Evolutionary conservation across 2,797 vertebrate genomes (phyloP), one percentile per base, ranked within the genome.

Genomic region (Helarctos malayanus): DNA sequence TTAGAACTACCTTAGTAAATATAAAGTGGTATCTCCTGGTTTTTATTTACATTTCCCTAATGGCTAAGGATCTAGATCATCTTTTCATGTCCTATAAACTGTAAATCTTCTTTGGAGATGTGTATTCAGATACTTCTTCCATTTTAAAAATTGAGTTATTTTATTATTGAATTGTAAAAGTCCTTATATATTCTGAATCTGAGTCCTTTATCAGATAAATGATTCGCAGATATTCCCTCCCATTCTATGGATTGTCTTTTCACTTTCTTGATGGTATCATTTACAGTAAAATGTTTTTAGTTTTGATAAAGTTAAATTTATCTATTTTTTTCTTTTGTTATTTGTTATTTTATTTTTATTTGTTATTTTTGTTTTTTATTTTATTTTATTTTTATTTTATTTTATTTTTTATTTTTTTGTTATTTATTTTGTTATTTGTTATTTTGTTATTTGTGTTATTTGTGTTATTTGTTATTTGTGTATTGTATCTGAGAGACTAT

Each of bases 51-150:
- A 57, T 80, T 87, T 94, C 41, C 29, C 4, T 41, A 18, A 16
- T 56, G 35, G 21, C 23, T 86, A 89, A 59, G 54, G 59, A 68
- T 59, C 32, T 45, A 81, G 80, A 89, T n/a, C 45, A 56, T 29
- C 61, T 94, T 86, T 86, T 85, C 68, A 32, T 78, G 45, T 71
- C 61, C 94, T 91, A 78, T 56, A 82, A 75, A 11, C 29, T 35
- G 35, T 35, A 35, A 35, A 16, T 71, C 68, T 92, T 78, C 68
- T 90, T 82, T 65, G 54, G 92, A 94, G 81, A 94, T 87, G 61
- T 19, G 32, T 91, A 49, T 87, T 88, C 47, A 73, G 83, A 79
- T 52, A 57, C 27, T 81, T 82, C 63, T 21, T 9, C 35, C 91
- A 63, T 78, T 68, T 69, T 3, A 47, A 90, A 91, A 78, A 63